Conservation (phyloP, 2,113 vertebrate genomes). For the Passerina amoena region DNA sequence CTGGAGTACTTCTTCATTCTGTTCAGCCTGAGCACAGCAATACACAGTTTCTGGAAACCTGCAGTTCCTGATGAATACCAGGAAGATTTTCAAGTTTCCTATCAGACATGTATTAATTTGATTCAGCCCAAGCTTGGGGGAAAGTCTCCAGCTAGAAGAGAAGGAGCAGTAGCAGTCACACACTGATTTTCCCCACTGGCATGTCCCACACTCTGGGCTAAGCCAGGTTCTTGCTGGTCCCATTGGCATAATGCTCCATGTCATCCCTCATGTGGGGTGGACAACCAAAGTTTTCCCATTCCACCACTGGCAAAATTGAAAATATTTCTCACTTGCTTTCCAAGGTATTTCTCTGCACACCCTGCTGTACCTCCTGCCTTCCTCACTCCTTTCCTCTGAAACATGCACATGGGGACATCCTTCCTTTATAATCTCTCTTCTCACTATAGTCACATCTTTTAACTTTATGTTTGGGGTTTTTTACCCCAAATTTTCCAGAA, state of each 20-base stretch:
- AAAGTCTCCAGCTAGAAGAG: not conserved
- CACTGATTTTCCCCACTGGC: not conserved
- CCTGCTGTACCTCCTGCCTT: not conserved
- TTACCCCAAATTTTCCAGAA: not conserved
- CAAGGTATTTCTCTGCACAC: not conserved
- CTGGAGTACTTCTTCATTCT: not conserved
- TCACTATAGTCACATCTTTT: not conserved
- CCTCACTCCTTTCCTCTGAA: not conserved
- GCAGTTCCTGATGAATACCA: not conserved
- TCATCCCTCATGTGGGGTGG: fast-evolving
- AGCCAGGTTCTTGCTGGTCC: not conserved
- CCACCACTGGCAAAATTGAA: not conserved
- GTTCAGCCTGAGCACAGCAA: not conserved
- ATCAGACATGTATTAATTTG: not conserved
- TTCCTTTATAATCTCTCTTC: not conserved
- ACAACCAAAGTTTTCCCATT: not conserved
- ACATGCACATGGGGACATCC: not conserved
- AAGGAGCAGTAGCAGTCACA: not conserved
- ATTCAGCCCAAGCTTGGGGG: not conserved
- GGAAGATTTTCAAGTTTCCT: conserved; percentile 23
- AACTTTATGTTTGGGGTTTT: not conserved
- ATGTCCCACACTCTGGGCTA: not conserved
- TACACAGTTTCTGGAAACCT: not conserved
- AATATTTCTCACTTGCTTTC: not conserved
- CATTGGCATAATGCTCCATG: not conserved